phyloP scores from a whole-genome alignment of 2,888 invertebrate species.

The Alitta virens region DNA sequence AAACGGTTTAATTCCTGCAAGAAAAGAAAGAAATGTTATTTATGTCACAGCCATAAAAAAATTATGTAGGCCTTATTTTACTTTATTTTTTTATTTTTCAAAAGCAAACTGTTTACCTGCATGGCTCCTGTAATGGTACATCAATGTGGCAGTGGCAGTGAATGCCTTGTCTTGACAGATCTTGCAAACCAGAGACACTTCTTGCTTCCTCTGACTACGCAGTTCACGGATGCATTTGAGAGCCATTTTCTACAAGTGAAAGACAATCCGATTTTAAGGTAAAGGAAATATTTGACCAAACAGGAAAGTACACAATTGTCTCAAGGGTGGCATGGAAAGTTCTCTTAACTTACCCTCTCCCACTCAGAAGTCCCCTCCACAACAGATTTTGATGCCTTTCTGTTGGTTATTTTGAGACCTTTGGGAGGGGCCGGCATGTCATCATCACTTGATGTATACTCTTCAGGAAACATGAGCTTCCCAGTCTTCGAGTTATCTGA shows the following conservation, averaged over 20 bases:
- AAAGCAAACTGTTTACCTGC: constrained; percentile 57
- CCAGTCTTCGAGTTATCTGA: constrained; percentile 40
- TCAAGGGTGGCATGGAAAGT: too few relatives aligned
- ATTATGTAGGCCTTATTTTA: too few relatives aligned
- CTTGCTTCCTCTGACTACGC: constrained; percentile 41
- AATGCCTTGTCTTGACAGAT: constrained; percentile 63
- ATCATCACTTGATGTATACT: constrained; percentile 34
- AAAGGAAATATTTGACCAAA: too few relatives aligned
- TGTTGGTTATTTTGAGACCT: constrained; percentile 8
- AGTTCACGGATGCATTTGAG: constrained; percentile 58
- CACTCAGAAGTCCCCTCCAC: constrained; percentile 40
- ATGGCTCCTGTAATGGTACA: constrained; percentile 65
- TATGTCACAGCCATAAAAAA: too few relatives aligned
- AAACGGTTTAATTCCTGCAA: constrained; percentile 63
- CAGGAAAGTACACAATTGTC: too few relatives aligned
- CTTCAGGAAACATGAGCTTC: constrained; percentile 37
- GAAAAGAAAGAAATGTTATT: not conserved
- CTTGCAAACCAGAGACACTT: constrained; percentile 59
- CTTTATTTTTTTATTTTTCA: too few relatives aligned
- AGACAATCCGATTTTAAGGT: not conserved
- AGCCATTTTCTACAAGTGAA: constrained; percentile 57
- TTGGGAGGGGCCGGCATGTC: constrained; percentile 18
- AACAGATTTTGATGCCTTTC: constrained; percentile 16
- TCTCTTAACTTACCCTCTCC: constrained; percentile 39
- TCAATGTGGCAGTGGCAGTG: constrained; percentile 64